Base-by-base conservation (phyloP, 2,888 invertebrate genomes). In the Operophtera brumata region DNA sequence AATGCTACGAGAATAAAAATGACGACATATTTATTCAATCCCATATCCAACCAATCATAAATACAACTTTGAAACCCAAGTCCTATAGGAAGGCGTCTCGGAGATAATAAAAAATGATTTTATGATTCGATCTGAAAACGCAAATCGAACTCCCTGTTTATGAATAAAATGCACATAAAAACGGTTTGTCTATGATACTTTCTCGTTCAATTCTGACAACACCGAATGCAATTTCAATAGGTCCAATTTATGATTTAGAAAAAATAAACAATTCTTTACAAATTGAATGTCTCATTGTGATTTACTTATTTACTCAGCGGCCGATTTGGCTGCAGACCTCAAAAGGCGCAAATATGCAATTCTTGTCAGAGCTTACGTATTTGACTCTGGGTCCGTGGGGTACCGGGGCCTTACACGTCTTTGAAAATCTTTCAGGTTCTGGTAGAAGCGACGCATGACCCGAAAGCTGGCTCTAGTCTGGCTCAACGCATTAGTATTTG, bases 31-130 rank as follows among this genome's bases (percentile, higher is more conserved):
- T 48, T 47, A 54, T 48, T 54, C 47, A 54, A 47, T 53, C 32
- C 8, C 11, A 41, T 37, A 47, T 35, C 46, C 34, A 41, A 46
- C 42, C 30, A 53, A 71, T 75, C 80, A 76, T 85, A 81, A 85
- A 81, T 77, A 78, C 78, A 78, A 84, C 80, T 82, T 80, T 85
- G 84, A 84, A 76, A 79, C 79, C 77, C 75, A 75, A 81, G 74
- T 80, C 84, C 78, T 77, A 78, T 77, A 81, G 80, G 80, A 82
- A 73, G 66, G 70, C 74, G 71, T 78, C 75, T 64, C 66, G 69
- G 70, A 77, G 79, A 80, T 80, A 78, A 77, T 83, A 84, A 86
- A 87, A 85, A 82, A 84, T 83, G 73, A 81, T 83, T 86, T 86
- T 85, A 86, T 80, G 84, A 84, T 83, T 83, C 77, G 78, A 82